These are phyloP conservation scores for Melanostigma gelatinosum DNA, from an alignment of 2,113 vertebrate species.

Conservation along the genomic window DNA sequence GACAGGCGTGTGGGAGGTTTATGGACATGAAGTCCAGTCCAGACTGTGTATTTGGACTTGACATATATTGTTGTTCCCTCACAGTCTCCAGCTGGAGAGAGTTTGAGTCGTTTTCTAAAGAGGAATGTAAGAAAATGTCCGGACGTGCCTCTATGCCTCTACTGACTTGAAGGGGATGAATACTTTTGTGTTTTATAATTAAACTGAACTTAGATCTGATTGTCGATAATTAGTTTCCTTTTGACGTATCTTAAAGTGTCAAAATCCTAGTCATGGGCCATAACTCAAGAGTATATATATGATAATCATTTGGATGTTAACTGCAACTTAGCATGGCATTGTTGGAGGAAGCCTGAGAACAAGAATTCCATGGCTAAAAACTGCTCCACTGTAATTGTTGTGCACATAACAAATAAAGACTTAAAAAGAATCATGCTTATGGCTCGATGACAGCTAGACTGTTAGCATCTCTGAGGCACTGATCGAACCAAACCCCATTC, in stretches of 20 bases:
- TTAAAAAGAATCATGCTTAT: too few species aligned
- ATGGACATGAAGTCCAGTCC: not conserved
- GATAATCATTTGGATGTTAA: too few species aligned
- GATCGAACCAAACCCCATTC: too few species aligned
- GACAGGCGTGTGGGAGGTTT: not conserved
- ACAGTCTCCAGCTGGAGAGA: not conserved
- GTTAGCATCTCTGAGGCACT: too few species aligned
- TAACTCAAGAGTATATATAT: too few species aligned
- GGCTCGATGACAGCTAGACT: too few species aligned
- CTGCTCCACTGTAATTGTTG: too few species aligned
- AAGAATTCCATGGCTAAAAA: too few species aligned
- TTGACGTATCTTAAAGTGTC: not conserved
- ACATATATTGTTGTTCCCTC: not conserved
- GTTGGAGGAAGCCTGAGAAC: too few species aligned
- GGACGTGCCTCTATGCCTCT: not conserved
- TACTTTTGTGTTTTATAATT: not conserved
- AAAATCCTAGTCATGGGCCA: not conserved
- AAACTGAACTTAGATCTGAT: not conserved
- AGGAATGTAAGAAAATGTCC: not conserved
- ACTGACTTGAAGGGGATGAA: not conserved
- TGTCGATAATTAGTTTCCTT: not conserved
- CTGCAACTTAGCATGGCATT: too few species aligned
- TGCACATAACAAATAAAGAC: too few species aligned
- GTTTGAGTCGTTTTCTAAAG: not conserved
- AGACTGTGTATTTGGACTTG: not conserved